Percentiles rank a stretch among this genome's conserved stretches.
These are phyloP conservation scores for Polypedilum vanderplanki DNA, from an alignment of 1,140 invertebrate genomes.

Conservation along the genomic window DNA sequence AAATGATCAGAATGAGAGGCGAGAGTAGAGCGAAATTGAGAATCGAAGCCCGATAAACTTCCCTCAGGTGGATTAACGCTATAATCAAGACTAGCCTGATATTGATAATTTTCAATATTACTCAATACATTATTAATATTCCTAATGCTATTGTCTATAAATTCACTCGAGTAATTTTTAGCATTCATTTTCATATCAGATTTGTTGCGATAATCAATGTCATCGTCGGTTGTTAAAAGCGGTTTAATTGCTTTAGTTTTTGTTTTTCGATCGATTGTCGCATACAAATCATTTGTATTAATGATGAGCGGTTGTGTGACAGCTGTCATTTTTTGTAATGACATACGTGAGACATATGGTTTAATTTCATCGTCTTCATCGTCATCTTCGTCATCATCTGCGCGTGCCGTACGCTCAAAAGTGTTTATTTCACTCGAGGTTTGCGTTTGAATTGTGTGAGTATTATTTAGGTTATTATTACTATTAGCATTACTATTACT, in stretches of 20 bases:
- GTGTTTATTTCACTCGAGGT: conserved; percentile 12
- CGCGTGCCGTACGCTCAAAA: neutral
- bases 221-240: neutral
- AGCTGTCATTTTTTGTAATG: neutral
- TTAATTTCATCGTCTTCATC: conserved; percentile 6
- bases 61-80: neutral
- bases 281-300: conserved; percentile 40
- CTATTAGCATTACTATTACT: conserved; percentile 3
- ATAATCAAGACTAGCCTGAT: conserved; percentile 18
- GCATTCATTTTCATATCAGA: neutral
- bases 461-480: neutral
- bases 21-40: neutral
- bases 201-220: neutral
- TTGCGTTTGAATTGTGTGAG: conserved; percentile 18
- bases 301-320: neutral
- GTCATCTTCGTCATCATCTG: conserved; percentile 5
- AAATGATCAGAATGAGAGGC: conserved; percentile 26
- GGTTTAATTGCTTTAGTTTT: conserved; percentile 38
- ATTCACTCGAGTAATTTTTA: conserved; percentile 27
- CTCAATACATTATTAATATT: conserved; percentile 25
- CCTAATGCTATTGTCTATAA: conserved; percentile 28
- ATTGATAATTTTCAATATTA: conserved; percentile 29
- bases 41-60: neutral
- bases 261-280: conserved; percentile 42
- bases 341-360: neutral